Evolutionary conservation across 2,888 invertebrate genomes (phyloP).

Genomic region (Macaria liturata): DNA sequence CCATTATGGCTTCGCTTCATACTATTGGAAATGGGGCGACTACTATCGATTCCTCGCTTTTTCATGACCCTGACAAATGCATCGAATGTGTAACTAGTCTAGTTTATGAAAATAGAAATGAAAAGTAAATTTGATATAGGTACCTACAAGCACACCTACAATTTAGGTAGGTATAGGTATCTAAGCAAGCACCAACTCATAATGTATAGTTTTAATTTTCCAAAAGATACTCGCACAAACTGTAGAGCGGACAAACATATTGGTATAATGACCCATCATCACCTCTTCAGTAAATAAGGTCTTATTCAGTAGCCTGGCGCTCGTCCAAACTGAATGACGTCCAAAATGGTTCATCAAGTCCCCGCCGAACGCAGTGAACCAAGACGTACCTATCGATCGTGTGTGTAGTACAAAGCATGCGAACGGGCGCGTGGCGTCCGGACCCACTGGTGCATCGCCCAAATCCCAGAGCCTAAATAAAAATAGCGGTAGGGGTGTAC

Average conservation of each 20-base stretch:
- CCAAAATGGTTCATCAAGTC: conserved; percentile 22
- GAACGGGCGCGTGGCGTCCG: conserved; percentile 46
- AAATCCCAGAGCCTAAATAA: conserved; percentile 71
- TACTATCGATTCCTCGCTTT: conserved; percentile 24
- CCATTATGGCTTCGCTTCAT: conserved; percentile 55
- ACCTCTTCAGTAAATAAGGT: conserved; percentile 24
- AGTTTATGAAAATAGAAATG: neutral
- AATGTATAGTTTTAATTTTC: no score
- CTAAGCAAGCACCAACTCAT: neutral
- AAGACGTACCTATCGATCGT: conserved; percentile 22
- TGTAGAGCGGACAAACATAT: conserved; percentile 1
- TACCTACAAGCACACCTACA: no score
- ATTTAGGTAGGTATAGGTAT: no score
- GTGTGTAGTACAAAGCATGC: conserved; percentile 50
- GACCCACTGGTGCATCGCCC: conserved; percentile 65
- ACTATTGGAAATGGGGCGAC: conserved; percentile 38
- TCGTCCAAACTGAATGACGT: conserved; percentile 25
- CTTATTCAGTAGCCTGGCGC: conserved; percentile 25
- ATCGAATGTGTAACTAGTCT: conserved; percentile 1
- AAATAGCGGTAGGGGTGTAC: conserved; percentile 59
- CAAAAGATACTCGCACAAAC: neutral
- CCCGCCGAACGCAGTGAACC: conserved; percentile 22
- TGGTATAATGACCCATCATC: conserved; percentile 21
- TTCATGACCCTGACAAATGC: conserved; percentile 16
- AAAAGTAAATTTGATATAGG: no score